Evolutionary conservation across 1,140 invertebrate genomes (phyloP).

Genomic region (Papilio polyxenes): DNA sequence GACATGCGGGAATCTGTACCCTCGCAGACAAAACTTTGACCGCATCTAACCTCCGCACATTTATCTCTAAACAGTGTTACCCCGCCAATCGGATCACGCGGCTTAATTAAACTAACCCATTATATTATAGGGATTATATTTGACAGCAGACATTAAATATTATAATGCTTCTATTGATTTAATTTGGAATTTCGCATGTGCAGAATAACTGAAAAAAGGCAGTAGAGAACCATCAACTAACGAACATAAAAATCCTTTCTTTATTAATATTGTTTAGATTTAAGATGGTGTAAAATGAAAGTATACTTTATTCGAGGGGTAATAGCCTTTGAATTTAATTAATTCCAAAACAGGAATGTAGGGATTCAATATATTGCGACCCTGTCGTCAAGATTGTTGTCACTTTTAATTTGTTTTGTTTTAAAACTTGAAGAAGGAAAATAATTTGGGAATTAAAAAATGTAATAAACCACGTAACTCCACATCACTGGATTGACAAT

Average conservation of each 20-base stretch:
- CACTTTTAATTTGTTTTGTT: background rate
- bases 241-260: too few species aligned
- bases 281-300: background rate
- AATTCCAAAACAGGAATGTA: constrained; percentile 10
- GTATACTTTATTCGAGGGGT: background rate
- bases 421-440: constrained; percentile 3
- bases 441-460: background rate
- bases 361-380: constrained; percentile 3
- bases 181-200: too few species aligned
- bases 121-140: background rate
- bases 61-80: constrained; percentile 59
- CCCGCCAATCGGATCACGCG: constrained; percentile 34
- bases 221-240: too few species aligned
- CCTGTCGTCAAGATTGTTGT: background rate
- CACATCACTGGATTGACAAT: too few species aligned
- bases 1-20: constrained; percentile 61
- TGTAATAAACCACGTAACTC: background rate
- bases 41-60: constrained; percentile 56
- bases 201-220: too few species aligned
- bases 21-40: constrained; percentile 55
- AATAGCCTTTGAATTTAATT: background rate
- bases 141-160: too few species aligned
- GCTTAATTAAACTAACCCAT: background rate
- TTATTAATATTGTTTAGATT: too few species aligned
- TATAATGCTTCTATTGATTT: too few species aligned